These are phyloP conservation scores for Platycheirus rosarum DNA, from an alignment of 2,888 invertebrate genomes.

Conservation along the genomic window DNA sequence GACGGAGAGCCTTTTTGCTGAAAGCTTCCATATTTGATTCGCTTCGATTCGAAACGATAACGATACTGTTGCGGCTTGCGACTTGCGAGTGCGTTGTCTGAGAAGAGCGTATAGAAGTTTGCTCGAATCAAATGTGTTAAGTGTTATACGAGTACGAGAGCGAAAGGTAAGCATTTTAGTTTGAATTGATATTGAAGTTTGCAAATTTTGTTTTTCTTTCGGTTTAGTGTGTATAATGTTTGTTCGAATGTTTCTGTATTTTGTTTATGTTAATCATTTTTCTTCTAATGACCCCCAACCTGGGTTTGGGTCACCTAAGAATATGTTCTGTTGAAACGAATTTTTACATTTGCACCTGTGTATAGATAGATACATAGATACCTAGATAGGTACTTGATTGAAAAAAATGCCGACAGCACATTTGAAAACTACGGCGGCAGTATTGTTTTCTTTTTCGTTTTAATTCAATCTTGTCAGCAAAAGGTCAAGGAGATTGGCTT, in stretches of 20 bases:
- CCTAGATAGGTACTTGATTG: slow-evolving; percentile 32
- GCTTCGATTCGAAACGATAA: slow-evolving; percentile 26
- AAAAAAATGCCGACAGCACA: slow-evolving; percentile 25
- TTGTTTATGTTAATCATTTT: slow-evolving; percentile 41
- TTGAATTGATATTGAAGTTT: slow-evolving; percentile 45
- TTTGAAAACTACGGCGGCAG: background rate
- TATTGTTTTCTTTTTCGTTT: slow-evolving; percentile 15
- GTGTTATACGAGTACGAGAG: too few relatives aligned
- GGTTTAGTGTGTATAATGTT: background rate
- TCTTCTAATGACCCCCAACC: slow-evolving; percentile 40
- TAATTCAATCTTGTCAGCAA: slow-evolving; percentile 15
- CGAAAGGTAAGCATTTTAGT: slow-evolving; percentile 59
- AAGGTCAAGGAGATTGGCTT: slow-evolving; percentile 58
- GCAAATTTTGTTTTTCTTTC: slow-evolving; percentile 44
- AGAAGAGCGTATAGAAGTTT: slow-evolving; percentile 63
- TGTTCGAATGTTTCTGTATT: slow-evolving; percentile 1
- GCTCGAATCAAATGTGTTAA: slow-evolving; percentile 56
- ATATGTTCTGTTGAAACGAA: slow-evolving; percentile 33
- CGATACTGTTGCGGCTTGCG: slow-evolving; percentile 49
- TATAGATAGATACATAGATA: too few relatives aligned
- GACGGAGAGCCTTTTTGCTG: slow-evolving; percentile 56
- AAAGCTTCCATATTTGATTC: slow-evolving; percentile 56
- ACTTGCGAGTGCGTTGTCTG: too few relatives aligned
- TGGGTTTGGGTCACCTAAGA: slow-evolving; percentile 26
- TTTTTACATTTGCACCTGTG: too few relatives aligned